Evolutionary conservation across 2,797 vertebrate genomes (phyloP), one percentile per base, ranked within the genome.

Genomic region (Triplophysa yarkandensis): DNA sequence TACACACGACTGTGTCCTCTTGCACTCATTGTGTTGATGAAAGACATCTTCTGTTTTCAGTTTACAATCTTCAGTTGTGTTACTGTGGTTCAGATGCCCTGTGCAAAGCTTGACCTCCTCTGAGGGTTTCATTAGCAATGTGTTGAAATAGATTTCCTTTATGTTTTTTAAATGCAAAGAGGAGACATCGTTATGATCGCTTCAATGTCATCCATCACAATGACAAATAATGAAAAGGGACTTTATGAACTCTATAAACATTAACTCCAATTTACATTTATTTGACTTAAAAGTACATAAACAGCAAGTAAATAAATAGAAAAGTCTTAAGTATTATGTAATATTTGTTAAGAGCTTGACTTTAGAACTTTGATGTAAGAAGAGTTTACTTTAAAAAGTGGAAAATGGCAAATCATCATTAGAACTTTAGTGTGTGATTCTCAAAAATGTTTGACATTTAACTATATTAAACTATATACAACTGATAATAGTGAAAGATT

Each of bases 241-340:
- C 79, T 71, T 74, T n/a, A n/a, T n/a, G n/a, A n/a, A n/a, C n/a
- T n/a, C n/a, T n/a, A n/a, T n/a, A n/a, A n/a, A n/a, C n/a, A n/a
- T n/a, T n/a, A n/a, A n/a, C n/a, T n/a, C n/a, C n/a, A n/a, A n/a
- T n/a, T 65, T 19, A 44, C 55, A 79, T 81, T 77, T 5, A 55
- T 82, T 74, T 72, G 78, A 68, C 41, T 43, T 68, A 71, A 25
- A 52, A 79, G 77, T 1, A 60, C 63, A 81, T 86, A 88, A 85
- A 87, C 85, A 89, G 88, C 76, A n/a, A 81, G 81, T 41, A 64
- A 41, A 30, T 54, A 72, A 72, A 72, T 21, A 72, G 52, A 54
- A 30, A 54, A 54, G 23, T 14, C 30, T 71, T 52, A 19, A 63
- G 23, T 10, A 0, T 52, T 28, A 17, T 30, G 39, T 52, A 62